Base-by-base conservation (phyloP, 2,888 invertebrate genomes). In the Apamea sordens region DNA sequence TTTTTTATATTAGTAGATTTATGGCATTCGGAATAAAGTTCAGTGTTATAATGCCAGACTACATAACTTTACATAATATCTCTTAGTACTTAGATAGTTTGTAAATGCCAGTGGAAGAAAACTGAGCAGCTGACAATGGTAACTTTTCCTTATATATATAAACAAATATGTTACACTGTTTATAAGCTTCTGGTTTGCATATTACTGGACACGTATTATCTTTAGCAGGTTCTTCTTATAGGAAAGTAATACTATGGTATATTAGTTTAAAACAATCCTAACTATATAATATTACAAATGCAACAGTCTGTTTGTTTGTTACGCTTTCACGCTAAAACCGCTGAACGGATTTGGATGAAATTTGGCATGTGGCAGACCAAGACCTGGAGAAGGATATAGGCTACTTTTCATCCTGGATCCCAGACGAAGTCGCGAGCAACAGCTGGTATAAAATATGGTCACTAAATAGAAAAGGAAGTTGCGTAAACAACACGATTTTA, bases 21-120 rank as follows among this genome's bases (percentile, higher is more conserved):
- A 13, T 13, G 76, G 32, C 71, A 86, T 61, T 71, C 47, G 41
- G 28, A 59, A 67, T 86, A 80, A 87, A 85, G 89, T 83, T 84
- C 89, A 88, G 63, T 65, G 64, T 15, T 71, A 64, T 79, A 89
- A 89, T 90, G 88, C 67, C 87, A 84, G 28, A 53, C 10, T 56
- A 77, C 59, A 78, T 65, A 67, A n/a, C 32, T 44, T 50, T 18
- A 70, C 8, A 36, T 47, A 76, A 41, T 44, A 73, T 75, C 70
- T 76, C 50, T 59, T 67, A 59, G 24, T 56, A 18, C 50, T 50
- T 18, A 71, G 47, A 76, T 6, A 24, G 3, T 13, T 41, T 41
- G 44, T 65, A 80, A 75, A 85, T 75, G 69, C 41, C 75, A 80
- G 44, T 36, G 28, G 67, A 28, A 56, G 69, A 75, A 69, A 15